Conservation (phyloP, 2,797 vertebrate genomes). For the Synaphobranchus kaupii region DNA sequence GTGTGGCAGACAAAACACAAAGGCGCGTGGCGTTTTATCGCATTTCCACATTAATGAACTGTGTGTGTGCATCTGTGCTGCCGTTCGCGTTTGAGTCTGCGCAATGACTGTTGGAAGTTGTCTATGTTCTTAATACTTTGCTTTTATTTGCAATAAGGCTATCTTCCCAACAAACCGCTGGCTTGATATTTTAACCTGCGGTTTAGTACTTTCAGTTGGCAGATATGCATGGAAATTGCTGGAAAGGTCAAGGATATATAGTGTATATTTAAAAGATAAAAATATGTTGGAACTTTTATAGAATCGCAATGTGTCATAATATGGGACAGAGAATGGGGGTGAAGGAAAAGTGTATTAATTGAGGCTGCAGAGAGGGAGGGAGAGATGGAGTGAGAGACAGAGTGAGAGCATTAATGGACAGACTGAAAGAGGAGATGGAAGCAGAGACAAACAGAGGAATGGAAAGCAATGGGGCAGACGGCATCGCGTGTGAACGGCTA, state of each 20-base stretch:
- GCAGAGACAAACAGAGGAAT: conserved; percentile 3
- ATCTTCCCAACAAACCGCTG: background rate
- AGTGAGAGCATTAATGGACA: background rate
- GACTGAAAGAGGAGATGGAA: background rate
- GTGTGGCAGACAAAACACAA: background rate
- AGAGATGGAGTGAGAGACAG: background rate
- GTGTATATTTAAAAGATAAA: background rate
- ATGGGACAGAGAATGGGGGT: background rate
- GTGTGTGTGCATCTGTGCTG: background rate
- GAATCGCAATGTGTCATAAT: background rate
- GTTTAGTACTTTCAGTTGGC: background rate
- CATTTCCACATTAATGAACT: background rate
- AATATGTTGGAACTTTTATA: background rate
- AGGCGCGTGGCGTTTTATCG: background rate
- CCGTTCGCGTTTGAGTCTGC: background rate
- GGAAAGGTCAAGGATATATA: background rate
- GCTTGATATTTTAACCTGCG: background rate
- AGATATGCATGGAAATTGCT: background rate
- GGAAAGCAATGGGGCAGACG: conserved; percentile 4
- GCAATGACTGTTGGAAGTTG: background rate
- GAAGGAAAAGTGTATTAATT: background rate
- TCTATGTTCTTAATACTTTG: background rate
- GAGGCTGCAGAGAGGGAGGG: background rate
- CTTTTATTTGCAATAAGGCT: background rate
- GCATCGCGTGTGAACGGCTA: background rate